These are phyloP conservation scores for Timema cristinae DNA, from an alignment of 2,888 invertebrate genomes.

Conservation along the genomic window DNA sequence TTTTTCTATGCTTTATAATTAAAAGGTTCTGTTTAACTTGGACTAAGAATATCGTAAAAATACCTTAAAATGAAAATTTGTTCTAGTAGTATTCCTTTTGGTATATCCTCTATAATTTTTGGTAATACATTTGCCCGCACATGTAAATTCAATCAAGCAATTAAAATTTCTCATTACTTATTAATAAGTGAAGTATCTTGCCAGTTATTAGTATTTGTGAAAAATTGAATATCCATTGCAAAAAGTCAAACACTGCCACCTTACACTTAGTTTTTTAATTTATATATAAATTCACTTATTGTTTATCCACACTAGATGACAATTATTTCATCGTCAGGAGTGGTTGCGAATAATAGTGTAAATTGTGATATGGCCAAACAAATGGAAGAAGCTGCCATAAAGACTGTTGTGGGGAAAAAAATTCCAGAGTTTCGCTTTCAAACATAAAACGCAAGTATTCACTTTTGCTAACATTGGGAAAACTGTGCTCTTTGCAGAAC, in stretches of 20 bases:
- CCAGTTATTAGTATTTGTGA: not conserved
- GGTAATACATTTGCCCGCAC: too few species aligned
- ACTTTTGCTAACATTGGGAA: constrained; percentile 6
- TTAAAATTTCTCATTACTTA: not conserved
- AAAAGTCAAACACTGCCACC: too few species aligned
- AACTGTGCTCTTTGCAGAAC: too few species aligned
- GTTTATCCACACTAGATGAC: too few species aligned
- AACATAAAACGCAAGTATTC: not conserved
- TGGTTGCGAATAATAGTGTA: not conserved
- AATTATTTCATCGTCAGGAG: not conserved
- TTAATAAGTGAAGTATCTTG: not conserved
- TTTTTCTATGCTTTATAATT: not conserved
- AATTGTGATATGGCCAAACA: not conserved
- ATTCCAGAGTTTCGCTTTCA: constrained; percentile 1
- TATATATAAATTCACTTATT: too few species aligned
- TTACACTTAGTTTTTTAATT: too few species aligned
- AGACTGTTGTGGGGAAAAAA: constrained; percentile 7
- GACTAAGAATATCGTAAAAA: not conserved
- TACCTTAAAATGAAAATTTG: not conserved
- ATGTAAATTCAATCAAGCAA: too few species aligned
- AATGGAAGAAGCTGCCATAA: not conserved
- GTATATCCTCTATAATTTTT: not conserved
- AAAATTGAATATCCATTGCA: too few species aligned
- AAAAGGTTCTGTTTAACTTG: not conserved
- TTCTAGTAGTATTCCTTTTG: not conserved